Base-by-base conservation (phyloP, 2,797 vertebrate genomes). In the Pampus argenteus region DNA sequence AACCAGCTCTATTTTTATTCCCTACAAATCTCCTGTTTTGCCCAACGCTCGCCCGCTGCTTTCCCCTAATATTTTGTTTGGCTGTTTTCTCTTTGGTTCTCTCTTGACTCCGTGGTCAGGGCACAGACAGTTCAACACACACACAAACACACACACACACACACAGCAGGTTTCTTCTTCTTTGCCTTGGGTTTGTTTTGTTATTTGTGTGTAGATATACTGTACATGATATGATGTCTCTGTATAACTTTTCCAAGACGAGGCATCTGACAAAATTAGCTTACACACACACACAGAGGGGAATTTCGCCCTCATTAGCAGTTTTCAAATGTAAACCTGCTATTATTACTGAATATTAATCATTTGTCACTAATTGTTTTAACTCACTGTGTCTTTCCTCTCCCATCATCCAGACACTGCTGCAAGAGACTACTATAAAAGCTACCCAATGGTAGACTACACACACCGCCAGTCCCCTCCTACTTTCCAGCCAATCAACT, bases 371-470 rank as follows among this genome's bases (percentile, higher is more conserved):
- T 8, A 15, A 23, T 6, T 25, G 36, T 66, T 28, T 54, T 11
- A 36, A 58, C 5, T 44, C n/a, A 78, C 22, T 29, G 52, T 69
- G 38, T 79, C 40, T 71, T 44, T 63, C 23, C 26, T 15, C n/a
- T 26, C 48, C 58, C 22, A 17, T 74, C 45, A 45, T 60, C 60
- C 91, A 97, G 97, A 97, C 75, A 93, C 92, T 0, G 45, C 87
- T 14, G 50, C 92, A 0, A 94, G 95, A 85, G 96, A 98, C 78
- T 96, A 96, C 94, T 97, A 95, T 93, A 95, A 95, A 88, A 94
- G 90, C 20, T 97, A 97, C 18, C 93, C 94, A 0, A 93, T 93
- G 74, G 66, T 94, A 3, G 95, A 98, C 29, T 90, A 93, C 18
- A 70, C 90, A 2, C 91, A 93, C 59, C 93, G 88, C 34, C 92